Percentiles rank a stretch among this genome's conserved stretches.
Evolutionary conservation across 2,888 invertebrate genomes (phyloP).

Genomic region (Stenurella melanura): DNA sequence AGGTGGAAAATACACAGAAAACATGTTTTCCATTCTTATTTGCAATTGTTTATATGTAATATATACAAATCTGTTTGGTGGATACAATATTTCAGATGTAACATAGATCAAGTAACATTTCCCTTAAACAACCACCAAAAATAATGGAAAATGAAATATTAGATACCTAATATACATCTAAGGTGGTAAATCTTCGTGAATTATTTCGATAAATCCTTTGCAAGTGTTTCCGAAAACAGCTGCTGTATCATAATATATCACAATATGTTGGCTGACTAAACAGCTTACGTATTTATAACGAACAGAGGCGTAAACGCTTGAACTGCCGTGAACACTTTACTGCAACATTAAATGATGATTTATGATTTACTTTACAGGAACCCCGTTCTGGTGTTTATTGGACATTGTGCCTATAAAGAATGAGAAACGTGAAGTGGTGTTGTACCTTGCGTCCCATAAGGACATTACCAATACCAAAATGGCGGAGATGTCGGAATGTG

Average conservation of each 20-base stretch:
- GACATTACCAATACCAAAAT: conserved; percentile 95
- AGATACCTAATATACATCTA: not conserved
- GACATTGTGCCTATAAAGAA: conserved; percentile 99
- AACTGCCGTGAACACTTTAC: conserved; percentile 13
- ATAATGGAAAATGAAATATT: too few species aligned
- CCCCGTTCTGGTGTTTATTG: conserved; percentile 95
- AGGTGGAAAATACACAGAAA: too few species aligned
- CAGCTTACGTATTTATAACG: conserved; percentile 1
- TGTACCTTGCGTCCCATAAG: conserved; percentile 97
- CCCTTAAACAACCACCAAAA: too few species aligned
- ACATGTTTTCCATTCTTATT: too few species aligned
- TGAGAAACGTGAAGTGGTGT: conserved; percentile 96
- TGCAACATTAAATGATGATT: not conserved
- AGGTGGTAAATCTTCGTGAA: not conserved
- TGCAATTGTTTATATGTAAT: too few species aligned
- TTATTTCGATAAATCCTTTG: not conserved
- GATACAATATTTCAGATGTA: too few species aligned
- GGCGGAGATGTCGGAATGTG: conserved; percentile 89
- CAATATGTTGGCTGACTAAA: not conserved
- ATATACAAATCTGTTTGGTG: too few species aligned
- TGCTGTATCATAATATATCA: not conserved
- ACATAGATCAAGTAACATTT: too few species aligned
- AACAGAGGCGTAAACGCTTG: not conserved
- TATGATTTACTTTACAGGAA: conserved; percentile 77
- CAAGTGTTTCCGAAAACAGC: not conserved